Percentiles rank a stretch among this genome's conserved stretches.
phyloP scores from a whole-genome alignment of 2,888 invertebrate species.

The Seladonia tumulorum region DNA sequence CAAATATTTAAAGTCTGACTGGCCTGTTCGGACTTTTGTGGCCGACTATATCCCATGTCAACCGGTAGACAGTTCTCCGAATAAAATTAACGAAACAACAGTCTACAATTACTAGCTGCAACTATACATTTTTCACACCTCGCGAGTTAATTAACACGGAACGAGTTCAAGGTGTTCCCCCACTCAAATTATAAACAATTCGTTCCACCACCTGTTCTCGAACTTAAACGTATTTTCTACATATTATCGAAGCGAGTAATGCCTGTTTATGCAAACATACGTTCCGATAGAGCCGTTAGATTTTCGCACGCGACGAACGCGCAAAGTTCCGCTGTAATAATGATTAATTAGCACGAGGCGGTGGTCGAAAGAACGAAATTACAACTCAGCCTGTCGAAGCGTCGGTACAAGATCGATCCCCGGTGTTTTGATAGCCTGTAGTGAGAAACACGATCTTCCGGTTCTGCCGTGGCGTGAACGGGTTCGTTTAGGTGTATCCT shows the following conservation, averaged over 20 bases:
- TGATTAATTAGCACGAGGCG: neutral
- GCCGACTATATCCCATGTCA: neutral
- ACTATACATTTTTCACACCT: neutral
- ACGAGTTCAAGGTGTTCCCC: neutral
- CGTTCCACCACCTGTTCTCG: neutral
- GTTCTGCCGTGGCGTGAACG: neutral
- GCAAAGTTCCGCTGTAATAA: neutral
- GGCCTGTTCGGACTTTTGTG: neutral
- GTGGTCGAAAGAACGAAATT: neutral
- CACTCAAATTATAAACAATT: neutral
- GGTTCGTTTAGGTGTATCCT: slow-evolving; percentile 16
- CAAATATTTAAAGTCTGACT: neutral
- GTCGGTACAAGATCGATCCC: neutral
- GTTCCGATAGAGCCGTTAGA: neutral
- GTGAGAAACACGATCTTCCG: neutral
- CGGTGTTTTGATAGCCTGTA: neutral
- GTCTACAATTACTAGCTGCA: neutral
- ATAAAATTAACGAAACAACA: neutral
- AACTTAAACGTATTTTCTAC: neutral
- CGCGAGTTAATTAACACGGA: neutral
- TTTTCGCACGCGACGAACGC: neutral
- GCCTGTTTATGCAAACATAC: neutral
- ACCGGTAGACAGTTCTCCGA: neutral
- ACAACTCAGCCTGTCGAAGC: neutral
- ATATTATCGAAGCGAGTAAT: neutral